Conservation (phyloP, 1,140 invertebrate genomes). For the Eueides isabella region DNA sequence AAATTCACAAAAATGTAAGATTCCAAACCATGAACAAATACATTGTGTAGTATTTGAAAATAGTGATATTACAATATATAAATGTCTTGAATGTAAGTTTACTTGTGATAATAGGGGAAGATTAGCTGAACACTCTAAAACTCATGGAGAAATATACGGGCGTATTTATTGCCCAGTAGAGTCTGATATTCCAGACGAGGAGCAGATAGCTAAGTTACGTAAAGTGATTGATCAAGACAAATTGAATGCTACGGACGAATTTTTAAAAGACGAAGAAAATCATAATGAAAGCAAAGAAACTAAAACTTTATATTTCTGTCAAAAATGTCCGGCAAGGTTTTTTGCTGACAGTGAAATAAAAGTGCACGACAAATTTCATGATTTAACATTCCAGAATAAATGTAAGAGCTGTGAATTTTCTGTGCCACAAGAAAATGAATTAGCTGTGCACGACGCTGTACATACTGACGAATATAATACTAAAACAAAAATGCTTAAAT, state of each 20-base stretch:
- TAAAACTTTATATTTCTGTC: conserved; percentile 84
- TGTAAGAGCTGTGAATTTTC: conserved; percentile 92
- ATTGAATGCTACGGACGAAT: conserved; percentile 47
- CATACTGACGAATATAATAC: conserved; percentile 92
- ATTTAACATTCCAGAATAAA: conserved; percentile 83
- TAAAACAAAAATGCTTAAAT: conserved; percentile 87
- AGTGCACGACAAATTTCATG: conserved; percentile 88
- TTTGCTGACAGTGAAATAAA: conserved; percentile 85
- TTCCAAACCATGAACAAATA: conserved; percentile 94
- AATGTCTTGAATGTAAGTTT: conserved; percentile 92
- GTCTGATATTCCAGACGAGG: conserved; percentile 83
- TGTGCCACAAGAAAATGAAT: conserved; percentile 86
- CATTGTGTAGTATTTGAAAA: conserved; percentile 84
- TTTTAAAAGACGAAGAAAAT: conserved; percentile 52
- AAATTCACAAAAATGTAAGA: conserved; percentile 89
- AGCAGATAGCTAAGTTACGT: conserved; percentile 86
- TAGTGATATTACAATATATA: conserved; percentile 73
- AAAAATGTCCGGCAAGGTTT: conserved; percentile 88
- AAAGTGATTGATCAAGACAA: conserved; percentile 73
- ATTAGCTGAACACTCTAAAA: conserved; percentile 90
- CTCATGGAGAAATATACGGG: conserved; percentile 88
- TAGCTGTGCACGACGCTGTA: conserved; percentile 89
- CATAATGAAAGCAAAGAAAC: conserved; percentile 53
- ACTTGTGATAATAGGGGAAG: conserved; percentile 89
- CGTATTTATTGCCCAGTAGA: conserved; percentile 88